Evolutionary conservation across 2,888 invertebrate species (phyloP).

Genomic region (Sipunculus nudus): DNA sequence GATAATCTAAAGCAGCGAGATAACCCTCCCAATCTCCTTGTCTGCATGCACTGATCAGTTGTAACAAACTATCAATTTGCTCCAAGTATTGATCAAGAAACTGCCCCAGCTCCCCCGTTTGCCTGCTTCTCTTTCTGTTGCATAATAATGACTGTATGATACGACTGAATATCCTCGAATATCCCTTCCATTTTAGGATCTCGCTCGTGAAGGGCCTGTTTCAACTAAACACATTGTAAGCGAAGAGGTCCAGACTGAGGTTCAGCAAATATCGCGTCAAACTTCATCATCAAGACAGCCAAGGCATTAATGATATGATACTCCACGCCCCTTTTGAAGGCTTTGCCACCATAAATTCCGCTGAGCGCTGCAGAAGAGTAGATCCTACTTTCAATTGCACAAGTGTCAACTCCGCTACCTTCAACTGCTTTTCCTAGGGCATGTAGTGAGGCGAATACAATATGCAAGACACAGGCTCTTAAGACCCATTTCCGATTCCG

Average conservation of each 20-base stretch:
- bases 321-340: conserved; percentile 28
- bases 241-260: neutral
- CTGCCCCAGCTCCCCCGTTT: conserved; percentile 13
- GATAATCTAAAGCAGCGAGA: conserved; percentile 13
- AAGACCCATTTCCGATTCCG: conserved; percentile 19
- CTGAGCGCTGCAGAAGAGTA: conserved; percentile 25
- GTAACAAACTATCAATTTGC: conserved; percentile 14
- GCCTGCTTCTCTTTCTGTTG: neutral
- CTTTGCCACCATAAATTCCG: conserved; percentile 21
- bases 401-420: conserved; percentile 18
- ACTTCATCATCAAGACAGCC: conserved; percentile 8
- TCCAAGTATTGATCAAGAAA: conserved; percentile 8
- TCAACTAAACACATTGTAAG: neutral
- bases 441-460: conserved; percentile 27
- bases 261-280: neutral
- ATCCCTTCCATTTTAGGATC: neutral
- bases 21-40: conserved; percentile 23
- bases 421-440: conserved; percentile 27
- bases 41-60: conserved; percentile 16
- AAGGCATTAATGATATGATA: conserved; percentile 7
- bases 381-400: conserved; percentile 25
- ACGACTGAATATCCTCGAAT: neutral
- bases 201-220: neutral
- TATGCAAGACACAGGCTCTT: conserved; percentile 14
- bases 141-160: neutral